Base-by-base conservation (phyloP, 2,113 vertebrate genomes). In the Ammodytes marinus region DNA sequence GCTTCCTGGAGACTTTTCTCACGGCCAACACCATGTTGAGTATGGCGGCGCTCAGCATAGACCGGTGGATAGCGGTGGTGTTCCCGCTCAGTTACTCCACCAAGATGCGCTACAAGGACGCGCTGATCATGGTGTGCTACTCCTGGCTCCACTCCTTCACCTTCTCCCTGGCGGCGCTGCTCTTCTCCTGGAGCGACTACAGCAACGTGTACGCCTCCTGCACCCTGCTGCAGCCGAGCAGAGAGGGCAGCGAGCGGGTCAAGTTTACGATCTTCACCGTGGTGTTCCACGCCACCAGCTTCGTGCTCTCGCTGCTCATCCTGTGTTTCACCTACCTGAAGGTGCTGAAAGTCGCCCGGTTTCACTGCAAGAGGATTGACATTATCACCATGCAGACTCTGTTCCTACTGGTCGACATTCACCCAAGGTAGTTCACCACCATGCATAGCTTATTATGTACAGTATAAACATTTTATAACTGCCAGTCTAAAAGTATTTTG, bases 321-420 rank as follows among this genome's bases (percentile, higher is more conserved):
- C 85, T 96, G 88, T 95, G 96, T 74, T 95, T 97, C 93, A 95
- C 96, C 80, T 97, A 96, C 82, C 82, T 97, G 84, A 95, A 95
- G 93, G 96, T 96, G 91, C 80, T 96, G 82, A 95, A 94, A 91
- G 96, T 96, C 68, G 96, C 96, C 40, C 89, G 96, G 52, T 96
- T 97, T 88, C 97, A 96, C 90, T 96, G 96, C 95, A 95, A 94
- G 83, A 84, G 94, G 89, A 96, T 96, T 73, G 94, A 96, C 87
- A 87, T 96, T 11, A 96, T 96, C 74, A 95, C 96, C 85, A 95
- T 95, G 96, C 96, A 96, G 92, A 97, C 94, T 42, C 94, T 96
- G 5, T 96, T 96, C 88, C 92, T 96, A 74, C 94, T 97, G 67
- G 95, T 96, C 65, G 96, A 97, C 89, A 96, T 97, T 74, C 96